Base-by-base conservation (phyloP, 1,140 invertebrate species). In the Dryas iulia region DNA sequence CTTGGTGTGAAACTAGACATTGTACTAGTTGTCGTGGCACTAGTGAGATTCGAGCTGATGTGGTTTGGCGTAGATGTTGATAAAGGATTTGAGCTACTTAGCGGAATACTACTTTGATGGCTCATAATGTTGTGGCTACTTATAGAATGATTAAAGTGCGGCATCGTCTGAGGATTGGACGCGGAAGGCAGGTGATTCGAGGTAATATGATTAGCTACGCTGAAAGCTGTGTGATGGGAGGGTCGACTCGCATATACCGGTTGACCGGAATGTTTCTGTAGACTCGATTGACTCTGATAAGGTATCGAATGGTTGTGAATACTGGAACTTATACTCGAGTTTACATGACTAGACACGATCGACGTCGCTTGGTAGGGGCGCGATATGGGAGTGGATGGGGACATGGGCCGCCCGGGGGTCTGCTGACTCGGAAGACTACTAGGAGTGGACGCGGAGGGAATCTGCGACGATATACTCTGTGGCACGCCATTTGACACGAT, bases 381-480 rank as follows among this genome's bases (percentile, higher is more conserved):
- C 35, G 86, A 90, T 23, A 74, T 76, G 23, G 81, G 78, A 33
- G 83, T 78, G n/a, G 77, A 76, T 59, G 88, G 88, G 30, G 88
- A 89, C 54, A 74, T 53, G 25, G 87, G 82, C 59, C 84, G 84
- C 56, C 79, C 79, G 59, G 82, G 64, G 24, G 79, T 58, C 53
- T 80, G 75, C 66, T 87, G 86, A 79, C 78, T 88, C 67, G 88
- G 86, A 82, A 89, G 88, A 88, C 84, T 82, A 73, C 66, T 83
- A 31, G 88, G 74, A 56, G 77, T 81, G n/a, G 86, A 73, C 58
- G 84, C 73, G 24, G 86, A 78, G 53, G 82, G 81, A 61, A 79
- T 89, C 30, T 91, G 92, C 4, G 93, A 87, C 39, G 93, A 84
- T 30, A 92, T 88, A 71, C 92, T 92, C 33, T 90, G 93, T n/a